Evolutionary conservation across 2,797 vertebrate species (phyloP).

Genomic region (Pteropus rufus): DNA sequence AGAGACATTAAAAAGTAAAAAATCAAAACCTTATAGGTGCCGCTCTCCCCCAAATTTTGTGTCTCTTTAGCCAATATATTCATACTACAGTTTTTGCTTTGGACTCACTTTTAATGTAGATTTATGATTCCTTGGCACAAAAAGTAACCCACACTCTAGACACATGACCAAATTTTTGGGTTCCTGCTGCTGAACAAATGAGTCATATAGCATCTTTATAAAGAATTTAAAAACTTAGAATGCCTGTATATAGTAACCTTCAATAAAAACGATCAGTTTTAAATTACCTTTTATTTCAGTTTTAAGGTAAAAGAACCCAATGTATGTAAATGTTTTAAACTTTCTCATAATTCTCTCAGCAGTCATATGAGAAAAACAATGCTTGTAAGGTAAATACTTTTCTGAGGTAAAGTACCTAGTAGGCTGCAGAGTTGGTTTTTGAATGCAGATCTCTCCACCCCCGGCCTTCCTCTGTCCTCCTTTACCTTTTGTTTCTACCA

Average conservation of each 20-base stretch:
- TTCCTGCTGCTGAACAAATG: background rate
- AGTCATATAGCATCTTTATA: background rate
- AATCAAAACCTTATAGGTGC: background rate
- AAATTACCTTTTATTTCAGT: background rate
- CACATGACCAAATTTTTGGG: background rate
- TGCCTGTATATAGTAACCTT: background rate
- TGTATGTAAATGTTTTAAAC: background rate
- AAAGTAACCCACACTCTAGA: background rate
- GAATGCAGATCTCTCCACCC: background rate
- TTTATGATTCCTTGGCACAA: background rate
- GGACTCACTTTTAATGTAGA: background rate
- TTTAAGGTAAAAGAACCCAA: background rate
- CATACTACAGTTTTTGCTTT: background rate
- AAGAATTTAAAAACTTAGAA: background rate
- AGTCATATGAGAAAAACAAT: background rate
- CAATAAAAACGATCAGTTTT: background rate
- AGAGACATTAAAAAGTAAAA: background rate
- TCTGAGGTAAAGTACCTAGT: background rate
- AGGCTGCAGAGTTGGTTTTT: background rate
- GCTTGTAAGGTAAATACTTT: background rate
- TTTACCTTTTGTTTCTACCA: background rate
- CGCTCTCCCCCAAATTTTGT: background rate
- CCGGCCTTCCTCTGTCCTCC: background rate
- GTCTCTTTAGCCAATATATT: background rate
- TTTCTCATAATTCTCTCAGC: background rate